Evolutionary conservation across 2,888 invertebrate genomes (phyloP).

Genomic region (Pachycephus smyrnensis): DNA sequence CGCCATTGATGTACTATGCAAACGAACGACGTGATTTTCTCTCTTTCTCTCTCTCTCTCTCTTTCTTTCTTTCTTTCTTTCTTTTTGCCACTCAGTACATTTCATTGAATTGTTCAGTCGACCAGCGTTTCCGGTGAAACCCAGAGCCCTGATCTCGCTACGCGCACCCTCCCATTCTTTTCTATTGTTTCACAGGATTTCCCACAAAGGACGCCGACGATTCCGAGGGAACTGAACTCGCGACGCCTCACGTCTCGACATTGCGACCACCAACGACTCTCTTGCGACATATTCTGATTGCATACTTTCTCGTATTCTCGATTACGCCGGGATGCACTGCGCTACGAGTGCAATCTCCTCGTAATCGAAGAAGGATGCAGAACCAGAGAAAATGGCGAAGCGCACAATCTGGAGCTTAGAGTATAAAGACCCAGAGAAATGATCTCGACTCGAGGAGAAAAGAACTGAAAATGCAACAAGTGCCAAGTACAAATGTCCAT

Average conservation of each 20-base stretch:
- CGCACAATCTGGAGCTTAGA: background rate
- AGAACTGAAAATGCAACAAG: background rate
- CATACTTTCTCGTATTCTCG: slow-evolving; percentile 39
- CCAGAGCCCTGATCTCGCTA: background rate
- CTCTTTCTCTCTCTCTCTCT: slow-evolving; percentile 17
- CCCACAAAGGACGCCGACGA: background rate
- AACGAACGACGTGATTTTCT: slow-evolving; percentile 36
- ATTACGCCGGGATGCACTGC: background rate
- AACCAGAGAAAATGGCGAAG: background rate
- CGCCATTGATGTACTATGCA: slow-evolving; percentile 35
- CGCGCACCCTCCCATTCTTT: background rate
- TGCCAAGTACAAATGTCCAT: background rate
- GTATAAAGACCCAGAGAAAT: background rate
- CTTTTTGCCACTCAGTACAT: slow-evolving; percentile 24
- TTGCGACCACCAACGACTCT: slow-evolving; percentile 13
- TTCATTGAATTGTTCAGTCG: slow-evolving; percentile 14
- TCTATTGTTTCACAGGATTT: background rate
- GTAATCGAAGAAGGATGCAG: background rate
- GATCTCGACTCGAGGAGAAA: background rate
- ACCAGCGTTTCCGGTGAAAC: slow-evolving; percentile 6
- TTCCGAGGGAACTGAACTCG: slow-evolving; percentile 4
- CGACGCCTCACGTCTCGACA: background rate
- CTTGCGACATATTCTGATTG: slow-evolving; percentile 46
- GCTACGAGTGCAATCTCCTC: background rate
- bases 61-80: slow-evolving; percentile 19